Evolutionary conservation across 2,797 vertebrate genomes (phyloP), one percentile per base, ranked within the genome.

Genomic region (Oreochromis grahami): DNA sequence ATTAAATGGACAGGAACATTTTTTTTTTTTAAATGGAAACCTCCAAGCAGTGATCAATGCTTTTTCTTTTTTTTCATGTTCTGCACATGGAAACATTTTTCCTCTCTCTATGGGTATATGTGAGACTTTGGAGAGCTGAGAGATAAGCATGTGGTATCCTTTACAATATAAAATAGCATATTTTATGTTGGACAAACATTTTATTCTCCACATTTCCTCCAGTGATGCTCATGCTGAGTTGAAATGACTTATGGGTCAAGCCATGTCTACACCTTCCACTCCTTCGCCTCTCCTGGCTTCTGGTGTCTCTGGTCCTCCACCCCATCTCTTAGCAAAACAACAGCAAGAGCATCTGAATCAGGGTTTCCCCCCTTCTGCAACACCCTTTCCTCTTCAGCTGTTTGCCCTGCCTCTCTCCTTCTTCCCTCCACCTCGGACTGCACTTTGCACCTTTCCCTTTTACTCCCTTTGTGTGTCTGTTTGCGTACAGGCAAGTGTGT

Each of bases 1-100:
- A 92, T 92, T 91, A 92, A 86, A 88, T 84, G 83, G 79, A 87
- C 78, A 76, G 84, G 74, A 90, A 86, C 79, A 74, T 82, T 88
- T 90, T 87, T 87, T 87, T 88, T 76, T 88, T 89, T 84, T 0
- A 83, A 72, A 85, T 43, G 80, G 77, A 86, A 83, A 76, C 81
- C 89, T 88, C 53, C 65, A 80, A 76, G 84, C 77, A 87, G 72
- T 43, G 72, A 87, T 90, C 81, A 85, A 51, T 89, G 78, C 65
- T 38, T 13, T 76, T 76, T 81, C 41, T 70, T 12, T 38, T 45
- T 10, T n/a, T 24, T 10, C 65, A 74, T 81, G 63, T 84, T 86
- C 70, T 83, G 76, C 90, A 86, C 76, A 88, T 80, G 76, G 63
- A 89, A 72, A 86, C 77, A 82, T 81, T 79, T 88, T 77, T 83